Percentiles rank a stretch among this genome's conserved stretches.
Conservation (phyloP, 1,140 invertebrate genomes). For the Cydia splendana region DNA sequence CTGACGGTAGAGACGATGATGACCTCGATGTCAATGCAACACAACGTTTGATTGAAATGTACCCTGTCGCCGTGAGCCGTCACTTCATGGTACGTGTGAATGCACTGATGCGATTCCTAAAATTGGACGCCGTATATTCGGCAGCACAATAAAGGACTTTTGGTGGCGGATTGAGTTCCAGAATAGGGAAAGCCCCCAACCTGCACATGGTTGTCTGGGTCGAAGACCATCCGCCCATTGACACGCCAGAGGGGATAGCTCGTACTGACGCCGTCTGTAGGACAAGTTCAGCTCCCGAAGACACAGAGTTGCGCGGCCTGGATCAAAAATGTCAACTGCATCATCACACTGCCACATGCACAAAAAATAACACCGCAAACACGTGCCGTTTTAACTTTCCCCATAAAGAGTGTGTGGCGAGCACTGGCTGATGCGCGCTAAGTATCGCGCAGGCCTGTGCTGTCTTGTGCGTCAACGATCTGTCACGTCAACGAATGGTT, state of each 20-base stretch:
- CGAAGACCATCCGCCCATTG: conserved; percentile 39
- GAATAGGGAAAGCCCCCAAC: conserved; percentile 49
- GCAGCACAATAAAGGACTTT: conserved; percentile 43
- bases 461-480: too few relatives aligned
- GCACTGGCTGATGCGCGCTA: too few relatives aligned
- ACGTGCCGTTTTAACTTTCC: conserved; percentile 45
- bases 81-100: conserved; percentile 62
- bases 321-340: conserved; percentile 38
- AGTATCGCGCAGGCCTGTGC: too few relatives aligned
- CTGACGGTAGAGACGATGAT: conserved; percentile 48
- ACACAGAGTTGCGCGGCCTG: too few relatives aligned
- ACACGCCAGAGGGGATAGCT: conserved; percentile 38
- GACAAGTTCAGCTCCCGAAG: neutral
- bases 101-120: conserved; percentile 54
- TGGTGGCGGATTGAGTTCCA: conserved; percentile 51
- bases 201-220: conserved; percentile 49
- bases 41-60: conserved; percentile 54
- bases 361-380: conserved; percentile 35
- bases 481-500: too few relatives aligned
- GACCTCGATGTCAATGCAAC: conserved; percentile 47
- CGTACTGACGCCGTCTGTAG: conserved; percentile 32
- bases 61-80: conserved; percentile 55
- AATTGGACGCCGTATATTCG: conserved; percentile 42
- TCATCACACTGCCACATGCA: conserved; percentile 38
- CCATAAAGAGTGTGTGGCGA: too few relatives aligned